A percentile compares a stretch with the other conserved stretches of the same genome.
Evolutionary conservation across 1,140 invertebrate species (phyloP).

Genomic region (Zaprionus inermis): DNA sequence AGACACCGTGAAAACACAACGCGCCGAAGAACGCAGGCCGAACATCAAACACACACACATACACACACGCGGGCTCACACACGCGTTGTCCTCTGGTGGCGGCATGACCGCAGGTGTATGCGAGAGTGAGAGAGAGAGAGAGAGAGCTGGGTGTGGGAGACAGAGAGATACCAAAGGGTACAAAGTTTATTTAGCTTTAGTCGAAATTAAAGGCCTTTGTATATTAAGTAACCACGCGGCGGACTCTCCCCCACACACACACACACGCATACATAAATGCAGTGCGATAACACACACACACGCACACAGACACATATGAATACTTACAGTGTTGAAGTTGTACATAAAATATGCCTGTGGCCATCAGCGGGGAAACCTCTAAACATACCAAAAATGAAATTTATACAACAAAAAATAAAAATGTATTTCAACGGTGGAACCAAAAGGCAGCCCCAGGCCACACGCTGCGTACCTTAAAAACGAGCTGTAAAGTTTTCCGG

Average conservation of each 20-base stretch:
- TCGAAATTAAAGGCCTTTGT: slow-evolving; percentile 81
- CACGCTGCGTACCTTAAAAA: slow-evolving; percentile 75
- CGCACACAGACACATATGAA: slow-evolving; percentile 36
- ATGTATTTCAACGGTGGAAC: slow-evolving; percentile 52
- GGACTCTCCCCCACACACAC: slow-evolving; percentile 14
- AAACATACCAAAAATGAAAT: slow-evolving; percentile 83
- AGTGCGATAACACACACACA: slow-evolving; percentile 60
- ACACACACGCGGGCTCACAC: slow-evolving; percentile 14
- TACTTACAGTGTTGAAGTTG: slow-evolving; percentile 77
- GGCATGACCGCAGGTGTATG: slow-evolving; percentile 76
- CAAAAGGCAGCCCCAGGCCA: slow-evolving; percentile 68
- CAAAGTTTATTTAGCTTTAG: slow-evolving; percentile 82
- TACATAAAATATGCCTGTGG: slow-evolving; percentile 77
- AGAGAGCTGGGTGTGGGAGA: slow-evolving; percentile 21
- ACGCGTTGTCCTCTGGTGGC: slow-evolving; percentile 69
- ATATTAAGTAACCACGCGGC: slow-evolving; percentile 77
- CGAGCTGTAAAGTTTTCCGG: slow-evolving; percentile 73
- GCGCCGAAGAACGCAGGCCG: slow-evolving; percentile 73
- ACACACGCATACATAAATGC: slow-evolving; percentile 64
- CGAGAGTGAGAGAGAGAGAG: not conserved
- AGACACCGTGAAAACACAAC: slow-evolving; percentile 72
- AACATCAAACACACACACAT: slow-evolving; percentile 69
- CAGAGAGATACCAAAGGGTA: slow-evolving; percentile 75
- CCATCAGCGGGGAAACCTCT: slow-evolving; percentile 64
- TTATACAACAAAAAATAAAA: slow-evolving; percentile 71